These are phyloP conservation scores for Phylloscopus collybita DNA, from an alignment of 2,797 vertebrate genomes.

Conservation along the genomic window DNA sequence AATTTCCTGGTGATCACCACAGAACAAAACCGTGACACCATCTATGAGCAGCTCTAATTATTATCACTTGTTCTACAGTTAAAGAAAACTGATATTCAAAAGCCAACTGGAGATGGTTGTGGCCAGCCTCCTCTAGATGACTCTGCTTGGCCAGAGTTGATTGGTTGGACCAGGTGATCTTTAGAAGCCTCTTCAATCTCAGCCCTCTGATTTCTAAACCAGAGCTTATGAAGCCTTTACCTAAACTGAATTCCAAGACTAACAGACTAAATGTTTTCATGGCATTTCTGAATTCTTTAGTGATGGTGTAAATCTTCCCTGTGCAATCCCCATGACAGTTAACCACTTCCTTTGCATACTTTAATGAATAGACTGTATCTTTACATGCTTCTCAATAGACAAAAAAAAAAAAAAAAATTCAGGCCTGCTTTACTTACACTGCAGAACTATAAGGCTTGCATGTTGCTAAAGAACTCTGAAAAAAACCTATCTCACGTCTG, in stretches of 20 bases:
- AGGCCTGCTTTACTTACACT: neutral
- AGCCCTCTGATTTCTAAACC: neutral
- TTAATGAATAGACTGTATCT: slow-evolving; percentile 24
- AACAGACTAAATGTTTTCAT: slow-evolving; percentile 5
- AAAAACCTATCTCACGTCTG: accelerated
- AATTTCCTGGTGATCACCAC: neutral
- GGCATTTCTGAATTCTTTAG: slow-evolving; percentile 20
- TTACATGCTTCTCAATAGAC: slow-evolving; percentile 31
- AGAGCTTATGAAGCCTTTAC: neutral
- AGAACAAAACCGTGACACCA: neutral
- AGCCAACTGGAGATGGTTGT: neutral
- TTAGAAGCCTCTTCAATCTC: neutral
- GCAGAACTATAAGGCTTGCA: neutral
- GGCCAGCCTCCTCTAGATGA: neutral
- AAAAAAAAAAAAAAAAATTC: neutral
- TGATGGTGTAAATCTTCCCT: neutral
- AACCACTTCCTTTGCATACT: slow-evolving; percentile 36
- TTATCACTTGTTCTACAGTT: neutral
- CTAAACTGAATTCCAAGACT: neutral
- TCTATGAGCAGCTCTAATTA: neutral
- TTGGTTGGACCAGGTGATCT: neutral
- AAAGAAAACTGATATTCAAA: neutral
- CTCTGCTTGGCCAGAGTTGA: neutral
- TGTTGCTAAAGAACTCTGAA: neutral
- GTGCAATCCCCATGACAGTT: neutral